Percentiles rank a stretch among this genome's conserved stretches.
Conservation (phyloP, 2,113 vertebrate species). For the Boulengeromyrus knoepffleri region DNA sequence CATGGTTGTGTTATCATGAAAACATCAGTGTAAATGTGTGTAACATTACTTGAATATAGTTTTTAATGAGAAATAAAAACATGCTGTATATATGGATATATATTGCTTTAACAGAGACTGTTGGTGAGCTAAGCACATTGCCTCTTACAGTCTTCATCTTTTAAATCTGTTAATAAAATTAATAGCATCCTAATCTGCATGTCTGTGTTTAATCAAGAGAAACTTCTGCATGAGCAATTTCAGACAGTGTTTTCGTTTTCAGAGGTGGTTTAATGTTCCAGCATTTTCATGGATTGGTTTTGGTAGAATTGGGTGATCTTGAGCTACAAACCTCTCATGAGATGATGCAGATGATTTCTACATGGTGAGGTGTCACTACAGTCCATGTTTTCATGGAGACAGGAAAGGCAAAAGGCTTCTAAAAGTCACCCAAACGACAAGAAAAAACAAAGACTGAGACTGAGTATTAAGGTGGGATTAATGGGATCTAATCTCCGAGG, state of each 20-base stretch:
- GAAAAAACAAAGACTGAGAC: background rate
- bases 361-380: background rate
- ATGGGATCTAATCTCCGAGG: background rate
- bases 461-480: background rate
- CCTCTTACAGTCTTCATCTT: constrained; percentile 44
- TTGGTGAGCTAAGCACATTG: constrained; percentile 39
- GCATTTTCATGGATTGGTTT: background rate
- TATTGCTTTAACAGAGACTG: constrained; percentile 47
- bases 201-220: background rate
- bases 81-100: constrained; percentile 66
- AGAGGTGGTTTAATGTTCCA: background rate
- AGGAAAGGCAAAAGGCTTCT: background rate
- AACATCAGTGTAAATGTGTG: constrained; percentile 37
- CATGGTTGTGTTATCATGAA: constrained; percentile 7
- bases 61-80: constrained; percentile 47
- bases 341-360: background rate
- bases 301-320: background rate
- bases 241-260: background rate
- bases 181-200: constrained; percentile 39
- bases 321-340: background rate
- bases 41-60: constrained; percentile 79
- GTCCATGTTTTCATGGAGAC: background rate
- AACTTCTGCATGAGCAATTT: background rate
- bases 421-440: background rate
- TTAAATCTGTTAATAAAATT: constrained; percentile 48